These are phyloP conservation scores for Bos indicus DNA, from an alignment of 2,113 vertebrate species.

Conservation along the genomic window DNA sequence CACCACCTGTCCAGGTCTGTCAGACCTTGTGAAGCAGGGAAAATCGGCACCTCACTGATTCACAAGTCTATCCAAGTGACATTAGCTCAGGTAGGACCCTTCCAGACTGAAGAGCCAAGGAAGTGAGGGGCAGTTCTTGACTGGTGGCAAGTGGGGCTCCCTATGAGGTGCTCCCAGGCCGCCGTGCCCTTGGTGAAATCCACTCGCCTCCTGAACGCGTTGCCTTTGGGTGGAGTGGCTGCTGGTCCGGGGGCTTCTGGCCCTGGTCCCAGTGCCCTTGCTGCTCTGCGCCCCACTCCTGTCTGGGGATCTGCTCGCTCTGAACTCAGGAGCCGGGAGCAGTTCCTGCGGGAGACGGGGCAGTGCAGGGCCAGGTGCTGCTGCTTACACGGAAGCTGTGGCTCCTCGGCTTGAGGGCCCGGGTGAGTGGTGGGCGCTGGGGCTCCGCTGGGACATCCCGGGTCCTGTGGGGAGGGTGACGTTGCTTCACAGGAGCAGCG, in stretches of 20 bases:
- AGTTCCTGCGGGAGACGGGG: background rate
- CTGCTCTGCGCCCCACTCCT: background rate
- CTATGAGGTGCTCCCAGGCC: background rate
- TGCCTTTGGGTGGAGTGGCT: background rate
- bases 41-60: background rate
- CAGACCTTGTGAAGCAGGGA: background rate
- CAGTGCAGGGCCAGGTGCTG: background rate
- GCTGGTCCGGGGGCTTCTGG: background rate
- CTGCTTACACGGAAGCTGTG: rapidly evolving
- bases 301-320: background rate
- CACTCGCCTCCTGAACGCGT: background rate
- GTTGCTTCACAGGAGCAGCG: background rate
- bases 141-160: background rate
- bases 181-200: background rate
- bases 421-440: background rate
- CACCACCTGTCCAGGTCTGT: background rate
- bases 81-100: background rate
- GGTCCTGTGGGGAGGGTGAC: background rate
- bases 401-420: background rate
- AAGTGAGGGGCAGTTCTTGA: background rate
- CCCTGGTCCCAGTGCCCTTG: background rate
- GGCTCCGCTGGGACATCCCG: background rate
- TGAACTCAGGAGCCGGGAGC: background rate
- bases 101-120: background rate
- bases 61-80: background rate